Percentiles rank a stretch among this genome's conserved stretches.
These are phyloP conservation scores for Ridgeia piscesae DNA, from an alignment of 1,140 invertebrate genomes.

Conservation along the genomic window DNA sequence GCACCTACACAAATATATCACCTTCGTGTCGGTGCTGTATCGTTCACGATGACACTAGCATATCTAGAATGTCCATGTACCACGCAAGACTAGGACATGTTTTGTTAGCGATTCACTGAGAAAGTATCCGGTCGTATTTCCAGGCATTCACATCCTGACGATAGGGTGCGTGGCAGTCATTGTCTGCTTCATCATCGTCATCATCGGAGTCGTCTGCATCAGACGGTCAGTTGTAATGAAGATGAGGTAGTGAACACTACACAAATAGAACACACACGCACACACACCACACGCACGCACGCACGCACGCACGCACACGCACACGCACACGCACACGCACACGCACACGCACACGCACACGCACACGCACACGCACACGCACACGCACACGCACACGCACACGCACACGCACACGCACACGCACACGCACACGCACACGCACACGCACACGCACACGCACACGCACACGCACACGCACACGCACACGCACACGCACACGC, in stretches of 20 bases:
- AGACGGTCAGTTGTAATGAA: not conserved
- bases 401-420: not conserved
- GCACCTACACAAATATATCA: no score
- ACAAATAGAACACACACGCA: not conserved
- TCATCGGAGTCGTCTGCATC: not conserved
- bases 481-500: not conserved
- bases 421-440: not conserved
- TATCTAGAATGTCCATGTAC: no score
- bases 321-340: not conserved
- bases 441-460: no score
- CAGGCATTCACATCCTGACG: not conserved
- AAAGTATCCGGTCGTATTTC: not conserved
- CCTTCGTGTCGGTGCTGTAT: no score
- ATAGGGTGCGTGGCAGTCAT: not conserved
- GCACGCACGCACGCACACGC: not conserved
- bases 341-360: not conserved
- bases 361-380: no score
- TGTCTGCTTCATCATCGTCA: not conserved
- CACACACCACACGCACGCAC: not conserved
- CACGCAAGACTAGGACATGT: not conserved
- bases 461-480: not conserved
- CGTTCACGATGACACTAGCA: no score
- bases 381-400: not conserved
- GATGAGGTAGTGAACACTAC: not conserved
- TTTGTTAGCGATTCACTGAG: not conserved